phyloP scores from a whole-genome alignment of 2,888 invertebrate genomes.

The Abrostola triplasia region DNA sequence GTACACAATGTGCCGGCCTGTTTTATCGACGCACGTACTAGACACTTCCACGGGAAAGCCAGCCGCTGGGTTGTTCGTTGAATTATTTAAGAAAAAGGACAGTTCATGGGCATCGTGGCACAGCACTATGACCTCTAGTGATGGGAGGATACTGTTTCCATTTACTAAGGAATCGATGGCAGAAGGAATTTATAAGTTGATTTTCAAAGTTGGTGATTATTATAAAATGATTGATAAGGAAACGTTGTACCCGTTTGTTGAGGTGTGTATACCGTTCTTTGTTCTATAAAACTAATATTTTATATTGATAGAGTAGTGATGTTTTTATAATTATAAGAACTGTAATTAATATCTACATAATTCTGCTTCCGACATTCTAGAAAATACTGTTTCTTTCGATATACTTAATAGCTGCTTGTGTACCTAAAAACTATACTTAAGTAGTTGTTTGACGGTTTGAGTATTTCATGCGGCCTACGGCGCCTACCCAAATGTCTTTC shows the following conservation, averaged over 20 bases:
- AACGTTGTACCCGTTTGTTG: slow-evolving; percentile 93
- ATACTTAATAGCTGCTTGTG: too few species aligned
- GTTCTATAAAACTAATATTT: slow-evolving; percentile 1
- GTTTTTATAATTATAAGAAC: too few species aligned
- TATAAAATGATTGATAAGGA: slow-evolving; percentile 89
- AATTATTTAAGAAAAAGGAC: slow-evolving; percentile 90
- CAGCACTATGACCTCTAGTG: slow-evolving; percentile 89
- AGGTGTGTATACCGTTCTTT: slow-evolving; percentile 80
- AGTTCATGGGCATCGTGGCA: slow-evolving; percentile 91
- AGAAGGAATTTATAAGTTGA: slow-evolving; percentile 92
- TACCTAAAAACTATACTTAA: too few species aligned
- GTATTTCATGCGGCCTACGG: too few species aligned
- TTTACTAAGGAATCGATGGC: slow-evolving; percentile 88
- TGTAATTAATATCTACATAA: too few species aligned
- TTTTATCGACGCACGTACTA: slow-evolving; percentile 92
- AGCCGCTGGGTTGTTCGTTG: slow-evolving; percentile 90
- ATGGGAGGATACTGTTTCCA: slow-evolving; percentile 91
- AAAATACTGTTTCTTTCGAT: too few species aligned
- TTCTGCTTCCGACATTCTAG: too few species aligned
- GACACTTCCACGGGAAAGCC: slow-evolving; percentile 92
- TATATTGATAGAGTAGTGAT: background rate
- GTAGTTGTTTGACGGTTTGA: too few species aligned
- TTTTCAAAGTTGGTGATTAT: slow-evolving; percentile 92
- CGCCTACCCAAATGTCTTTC: too few species aligned
- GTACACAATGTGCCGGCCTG: slow-evolving; percentile 82